Evolutionary conservation across 2,113 vertebrate species (phyloP), one percentile per base, ranked within the genome.

Genomic region (Blennius ocellaris): DNA sequence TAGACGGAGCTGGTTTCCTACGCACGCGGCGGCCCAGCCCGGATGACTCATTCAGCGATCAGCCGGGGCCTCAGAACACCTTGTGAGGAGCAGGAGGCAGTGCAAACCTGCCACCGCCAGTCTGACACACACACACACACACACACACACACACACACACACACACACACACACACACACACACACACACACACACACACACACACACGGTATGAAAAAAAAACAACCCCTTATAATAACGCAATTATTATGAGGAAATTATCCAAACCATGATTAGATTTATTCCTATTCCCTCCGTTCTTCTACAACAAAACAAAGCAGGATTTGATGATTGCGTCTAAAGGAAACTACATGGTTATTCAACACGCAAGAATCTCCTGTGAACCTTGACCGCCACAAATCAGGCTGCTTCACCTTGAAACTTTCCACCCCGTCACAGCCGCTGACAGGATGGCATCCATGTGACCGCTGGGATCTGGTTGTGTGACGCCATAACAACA

Each of bases 1-100:
- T 77, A 87, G 84, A 54, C 38, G 85, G 91, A 81, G 91, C 77
- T 71, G 75, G 36, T 43, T 6, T 70, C 83, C 58, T 8, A 44
- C 67, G 47, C 8, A 71, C 44, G 7, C 7, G 11, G 15, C 44
- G 44, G 44, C 1, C 0, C 2, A 14, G 36, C 40, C 57, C 11
- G 81, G 82, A 83, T 85, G 84, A 88, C 51, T 90, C 84, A 83
- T 74, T 71, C 71, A 15, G 10, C 9, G 67, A 38, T 53, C 40
- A 44, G 64, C 44, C 7, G 40, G 58, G 21, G 51, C 21, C 44
- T 66, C 59, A 15, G 17, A 70, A 21, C 59, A 62, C 6, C 36
- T 63, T n/a, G 39, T 15, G 53, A 47, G 49, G 55, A 64, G 12
- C 1, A 61, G 43, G 48, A 69, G 65, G 60, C 76, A 47, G 55